Percentiles rank a stretch among this genome's conserved stretches.
Conservation (phyloP, 2,888 invertebrate species). For the Dolichopus griseipennis region DNA sequence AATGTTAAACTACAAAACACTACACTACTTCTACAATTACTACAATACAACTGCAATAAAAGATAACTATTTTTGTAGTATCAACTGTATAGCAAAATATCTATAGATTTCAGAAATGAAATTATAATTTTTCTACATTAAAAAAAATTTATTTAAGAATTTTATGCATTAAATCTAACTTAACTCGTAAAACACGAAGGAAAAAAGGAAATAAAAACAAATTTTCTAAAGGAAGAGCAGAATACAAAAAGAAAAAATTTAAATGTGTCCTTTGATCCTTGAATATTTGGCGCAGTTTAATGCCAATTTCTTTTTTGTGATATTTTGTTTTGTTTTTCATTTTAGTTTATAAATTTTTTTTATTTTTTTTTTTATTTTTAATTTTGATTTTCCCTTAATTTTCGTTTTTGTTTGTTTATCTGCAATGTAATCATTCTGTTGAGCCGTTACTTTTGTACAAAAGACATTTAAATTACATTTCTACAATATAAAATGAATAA, state of each 20-base stretch:
- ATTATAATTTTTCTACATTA: background rate
- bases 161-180: background rate
- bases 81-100: too few relatives aligned
- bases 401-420: background rate
- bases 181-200: background rate
- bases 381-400: background rate
- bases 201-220: background rate
- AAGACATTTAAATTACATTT: too few relatives aligned
- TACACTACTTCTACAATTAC: too few relatives aligned
- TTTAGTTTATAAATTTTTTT: background rate
- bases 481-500: too few relatives aligned
- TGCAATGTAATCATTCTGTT: background rate
- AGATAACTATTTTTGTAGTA: too few relatives aligned
- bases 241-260: background rate
- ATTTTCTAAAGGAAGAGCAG: too few relatives aligned
- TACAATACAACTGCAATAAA: too few relatives aligned
- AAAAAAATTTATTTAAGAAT: background rate
- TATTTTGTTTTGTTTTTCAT: background rate
- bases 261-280: constrained; percentile 1
- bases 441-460: background rate
- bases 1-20: too few relatives aligned
- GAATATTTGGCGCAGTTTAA: constrained; percentile 4
- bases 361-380: background rate
- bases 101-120: background rate
- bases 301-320: background rate